Conservation (phyloP, 2,888 invertebrate genomes). For the Gymnoscelis rufifasciata region DNA sequence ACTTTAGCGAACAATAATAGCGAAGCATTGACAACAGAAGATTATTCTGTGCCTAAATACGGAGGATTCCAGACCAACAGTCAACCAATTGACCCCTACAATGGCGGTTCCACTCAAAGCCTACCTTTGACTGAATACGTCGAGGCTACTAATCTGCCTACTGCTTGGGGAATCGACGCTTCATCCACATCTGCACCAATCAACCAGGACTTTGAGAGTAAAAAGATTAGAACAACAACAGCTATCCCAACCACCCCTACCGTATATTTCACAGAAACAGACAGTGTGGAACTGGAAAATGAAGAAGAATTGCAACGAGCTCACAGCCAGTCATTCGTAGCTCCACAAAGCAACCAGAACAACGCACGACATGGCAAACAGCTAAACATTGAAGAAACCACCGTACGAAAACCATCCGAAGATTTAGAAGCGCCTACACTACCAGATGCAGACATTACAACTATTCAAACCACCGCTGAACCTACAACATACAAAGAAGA, state of each 20-base stretch:
- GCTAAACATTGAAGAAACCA: slow-evolving; percentile 45
- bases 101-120: slow-evolving; percentile 61
- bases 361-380: slow-evolving; percentile 66
- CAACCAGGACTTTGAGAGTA: slow-evolving; percentile 58
- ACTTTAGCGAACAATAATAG: slow-evolving; percentile 42
- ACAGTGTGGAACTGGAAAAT: slow-evolving; percentile 72
- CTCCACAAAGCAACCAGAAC: slow-evolving; percentile 68
- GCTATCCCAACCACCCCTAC: slow-evolving; percentile 50
- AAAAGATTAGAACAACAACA: slow-evolving; percentile 54
- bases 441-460: slow-evolving; percentile 48
- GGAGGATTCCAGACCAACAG: slow-evolving; percentile 69
- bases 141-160: slow-evolving; percentile 65
- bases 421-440: slow-evolving; percentile 65
- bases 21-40: slow-evolving; percentile 52
- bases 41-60: slow-evolving; percentile 51
- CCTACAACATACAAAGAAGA: slow-evolving; percentile 51
- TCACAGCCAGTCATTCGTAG: slow-evolving; percentile 84
- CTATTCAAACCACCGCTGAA: slow-evolving; percentile 47
- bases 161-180: slow-evolving; percentile 66
- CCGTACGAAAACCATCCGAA: slow-evolving; percentile 57
- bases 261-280: slow-evolving; percentile 63
- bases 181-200: slow-evolving; percentile 49
- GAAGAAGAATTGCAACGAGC: slow-evolving; percentile 83
- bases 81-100: slow-evolving; percentile 62
- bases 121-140: slow-evolving; percentile 70